Conservation (phyloP, 2,888 invertebrate species). For the Pterostichus niger region DNA sequence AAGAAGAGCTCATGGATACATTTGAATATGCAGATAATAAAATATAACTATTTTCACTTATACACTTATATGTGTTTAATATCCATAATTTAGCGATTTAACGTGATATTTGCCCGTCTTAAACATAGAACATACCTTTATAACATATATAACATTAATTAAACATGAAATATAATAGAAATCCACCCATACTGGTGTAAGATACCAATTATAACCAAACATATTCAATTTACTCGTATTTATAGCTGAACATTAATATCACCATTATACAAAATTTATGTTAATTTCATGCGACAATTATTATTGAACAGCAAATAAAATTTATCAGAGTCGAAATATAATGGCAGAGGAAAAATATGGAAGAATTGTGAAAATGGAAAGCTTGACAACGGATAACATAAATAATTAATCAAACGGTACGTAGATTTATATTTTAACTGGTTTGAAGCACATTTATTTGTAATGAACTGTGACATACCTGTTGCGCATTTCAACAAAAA, state of each 20-base stretch:
- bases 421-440: constrained; percentile 41
- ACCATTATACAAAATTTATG: constrained; percentile 49
- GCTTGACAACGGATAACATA: neutral
- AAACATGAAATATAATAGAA: constrained; percentile 49
- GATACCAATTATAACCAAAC: constrained; percentile 52
- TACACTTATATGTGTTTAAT: constrained; percentile 23
- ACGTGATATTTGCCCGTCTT: constrained; percentile 33
- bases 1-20: neutral
- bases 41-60: constrained; percentile 44
- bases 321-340: neutral
- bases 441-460: constrained; percentile 57
- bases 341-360: neutral
- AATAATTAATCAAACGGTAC: constrained; percentile 11
- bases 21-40: constrained; percentile 34
- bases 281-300: constrained; percentile 52
- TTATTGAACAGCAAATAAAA: constrained; percentile 42
- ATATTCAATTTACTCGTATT: constrained; percentile 33
- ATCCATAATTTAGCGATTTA: constrained; percentile 37
- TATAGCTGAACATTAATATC: constrained; percentile 42
- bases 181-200: constrained; percentile 26
- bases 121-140: neutral
- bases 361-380: neutral
- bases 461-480: constrained; percentile 59
- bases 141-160: constrained; percentile 54
- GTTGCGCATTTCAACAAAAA: constrained; percentile 45